Evolutionary conservation across 1,140 invertebrate species (phyloP).

Genomic region (Globodera rostochiensis): DNA sequence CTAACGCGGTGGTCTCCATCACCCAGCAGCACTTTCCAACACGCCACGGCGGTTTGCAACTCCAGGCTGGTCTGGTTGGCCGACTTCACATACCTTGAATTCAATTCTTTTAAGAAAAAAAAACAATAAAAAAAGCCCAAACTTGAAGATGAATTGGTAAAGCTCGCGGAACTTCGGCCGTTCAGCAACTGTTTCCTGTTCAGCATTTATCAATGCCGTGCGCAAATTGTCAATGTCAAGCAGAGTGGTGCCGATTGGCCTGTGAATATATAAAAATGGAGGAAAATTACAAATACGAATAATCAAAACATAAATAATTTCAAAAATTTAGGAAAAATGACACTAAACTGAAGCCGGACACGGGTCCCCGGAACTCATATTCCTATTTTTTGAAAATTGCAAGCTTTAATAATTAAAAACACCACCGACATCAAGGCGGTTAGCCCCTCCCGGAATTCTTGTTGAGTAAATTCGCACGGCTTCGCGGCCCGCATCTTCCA

Average conservation of each 20-base stretch:
- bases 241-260: constrained; percentile 36
- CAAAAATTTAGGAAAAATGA: no score
- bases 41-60: constrained; percentile 95
- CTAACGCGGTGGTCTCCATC: constrained; percentile 29
- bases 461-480: constrained; percentile 93
- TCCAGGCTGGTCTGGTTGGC: constrained; percentile 83
- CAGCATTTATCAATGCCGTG: constrained; percentile 84
- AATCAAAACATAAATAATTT: no score
- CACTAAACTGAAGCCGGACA: no score
- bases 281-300: no score
- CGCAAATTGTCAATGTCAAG: constrained; percentile 80
- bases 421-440: constrained; percentile 78
- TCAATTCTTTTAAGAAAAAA: no score
- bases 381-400: no score
- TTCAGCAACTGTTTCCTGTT: constrained; percentile 82
- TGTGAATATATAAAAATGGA: no score
- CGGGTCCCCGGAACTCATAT: no score
- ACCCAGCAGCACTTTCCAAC: constrained; percentile 74
- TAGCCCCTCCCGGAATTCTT: constrained; percentile 92
- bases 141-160: constrained; percentile 95
- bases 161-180: constrained; percentile 90
- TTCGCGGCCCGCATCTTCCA: constrained; percentile 96
- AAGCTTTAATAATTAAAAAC: background rate
- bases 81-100: constrained; percentile 72
- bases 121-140: constrained; percentile 69